Evolutionary conservation across 2,888 invertebrate genomes (phyloP).

Genomic region (Callimorpha dominula): DNA sequence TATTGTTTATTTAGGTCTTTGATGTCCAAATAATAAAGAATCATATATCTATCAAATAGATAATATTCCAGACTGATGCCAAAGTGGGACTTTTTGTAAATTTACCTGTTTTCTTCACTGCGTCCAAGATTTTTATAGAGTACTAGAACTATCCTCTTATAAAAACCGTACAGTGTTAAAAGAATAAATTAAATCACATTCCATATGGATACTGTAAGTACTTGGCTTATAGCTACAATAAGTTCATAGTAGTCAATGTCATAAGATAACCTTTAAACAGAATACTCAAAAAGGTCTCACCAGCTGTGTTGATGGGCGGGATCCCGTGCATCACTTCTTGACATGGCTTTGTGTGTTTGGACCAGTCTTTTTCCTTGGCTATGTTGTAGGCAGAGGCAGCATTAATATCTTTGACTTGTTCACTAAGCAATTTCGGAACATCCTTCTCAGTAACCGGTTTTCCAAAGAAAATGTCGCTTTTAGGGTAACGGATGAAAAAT

Average conservation of each 20-base stretch:
- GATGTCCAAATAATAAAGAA: neutral
- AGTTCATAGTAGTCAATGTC: conserved; percentile 38
- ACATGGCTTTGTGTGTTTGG: conserved; percentile 90
- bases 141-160: neutral
- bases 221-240: too few relatives aligned
- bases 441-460: conserved; percentile 62
- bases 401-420: conserved; percentile 64
- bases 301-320: conserved; percentile 76
- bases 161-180: neutral
- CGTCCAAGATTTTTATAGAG: neutral
- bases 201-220: neutral
- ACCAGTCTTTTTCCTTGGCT: conserved; percentile 83
- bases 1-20: neutral
- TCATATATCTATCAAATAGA: neutral
- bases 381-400: conserved; percentile 61
- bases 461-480: conserved; percentile 73
- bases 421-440: conserved; percentile 57
- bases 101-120: neutral
- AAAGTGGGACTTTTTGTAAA: neutral
- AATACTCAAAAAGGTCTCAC: conserved; percentile 59
- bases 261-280: conserved; percentile 45
- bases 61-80: neutral
- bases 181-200: neutral
- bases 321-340: conserved; percentile 87
- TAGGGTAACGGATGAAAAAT: conserved; percentile 89